Base-by-base conservation (phyloP, 2,888 invertebrate genomes). In the Gymnocheta viridis region DNA sequence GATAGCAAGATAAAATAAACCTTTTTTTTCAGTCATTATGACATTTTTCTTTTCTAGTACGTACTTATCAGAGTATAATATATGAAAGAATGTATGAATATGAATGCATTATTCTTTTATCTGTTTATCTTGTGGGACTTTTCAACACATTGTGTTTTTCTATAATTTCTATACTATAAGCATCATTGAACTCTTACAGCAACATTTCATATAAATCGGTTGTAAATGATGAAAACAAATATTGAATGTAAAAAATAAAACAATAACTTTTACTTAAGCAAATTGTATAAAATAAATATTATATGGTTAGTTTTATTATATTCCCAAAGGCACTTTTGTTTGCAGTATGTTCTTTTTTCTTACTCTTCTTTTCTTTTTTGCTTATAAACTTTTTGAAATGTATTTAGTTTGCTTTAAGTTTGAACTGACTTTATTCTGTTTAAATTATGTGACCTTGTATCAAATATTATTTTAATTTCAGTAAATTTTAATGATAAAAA, bases 241-340 rank as follows among this genome's bases (percentile, higher is more conserved):
- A 19, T n/a, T 22, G 14, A 62, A 38, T 24, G 22, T 41, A 24
- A 9, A 41, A 41, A 24, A n/a, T 41, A 3, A 27, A 27, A 62
- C 3, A 17, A n/a, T 56, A 32, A 44, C 41, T 62, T 44, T n/a
- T 62, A 44, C 10, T 62, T 10, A 27, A 62, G 41, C 62, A 62
- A 41, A 41, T 17, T 41, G 41, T 41, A 62, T 41, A 10, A 14
- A 41, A 32, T 56, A 56, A 19, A 19, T 56, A 32, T 54, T 54
- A n/a, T 32, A 19, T 12, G 4, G 17, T 32, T 32, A 22, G 1
- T 56, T 56, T 56, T 56, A 22, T 19, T 35, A 35, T 35, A 58
- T 38, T 60, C 60, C 60, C 60, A 60, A n/a, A 60, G 12, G 35
- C 38, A 22, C 14, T 60, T 38, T 32, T 2, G 7, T 14, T 38